A percentile compares a stretch with the other conserved stretches of the same genome.
These are phyloP conservation scores for Micrastur ruficollis DNA, from an alignment of 2,797 vertebrate genomes.

Conservation along the genomic window DNA sequence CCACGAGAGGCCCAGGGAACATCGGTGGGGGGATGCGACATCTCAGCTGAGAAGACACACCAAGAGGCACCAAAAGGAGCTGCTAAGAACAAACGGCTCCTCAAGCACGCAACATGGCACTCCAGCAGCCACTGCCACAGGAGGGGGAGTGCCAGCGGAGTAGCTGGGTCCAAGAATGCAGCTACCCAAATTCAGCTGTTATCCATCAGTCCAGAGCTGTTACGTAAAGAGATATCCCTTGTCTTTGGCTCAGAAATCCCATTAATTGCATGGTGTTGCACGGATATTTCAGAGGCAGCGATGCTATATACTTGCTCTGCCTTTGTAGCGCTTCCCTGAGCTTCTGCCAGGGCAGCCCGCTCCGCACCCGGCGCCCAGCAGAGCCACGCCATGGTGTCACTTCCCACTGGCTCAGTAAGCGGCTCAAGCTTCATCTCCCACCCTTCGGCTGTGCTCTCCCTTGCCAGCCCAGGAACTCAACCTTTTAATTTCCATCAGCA, in stretches of 20 bases:
- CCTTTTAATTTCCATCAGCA: not conserved
- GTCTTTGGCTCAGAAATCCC: not conserved
- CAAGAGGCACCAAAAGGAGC: not conserved
- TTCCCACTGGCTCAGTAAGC: not conserved
- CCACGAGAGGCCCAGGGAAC: not conserved
- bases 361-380: not conserved
- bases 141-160: not conserved
- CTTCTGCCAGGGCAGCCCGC: not conserved
- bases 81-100: not conserved
- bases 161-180: accelerated
- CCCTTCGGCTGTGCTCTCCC: accelerated
- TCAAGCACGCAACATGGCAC: accelerated
- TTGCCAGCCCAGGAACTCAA: not conserved
- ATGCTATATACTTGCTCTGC: not conserved
- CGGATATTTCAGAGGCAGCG: accelerated
- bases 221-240: not conserved
- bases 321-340: not conserved
- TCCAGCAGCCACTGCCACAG: not conserved
- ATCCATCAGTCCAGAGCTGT: not conserved
- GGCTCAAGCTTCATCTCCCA: not conserved
- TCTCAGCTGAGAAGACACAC: not conserved
- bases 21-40: accelerated
- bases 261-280: accelerated
- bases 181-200: not conserved
- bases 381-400: accelerated